phyloP scores from a whole-genome alignment of 53 echinoderm and acorn worm species.

The Actinopyga echinites region DNA sequence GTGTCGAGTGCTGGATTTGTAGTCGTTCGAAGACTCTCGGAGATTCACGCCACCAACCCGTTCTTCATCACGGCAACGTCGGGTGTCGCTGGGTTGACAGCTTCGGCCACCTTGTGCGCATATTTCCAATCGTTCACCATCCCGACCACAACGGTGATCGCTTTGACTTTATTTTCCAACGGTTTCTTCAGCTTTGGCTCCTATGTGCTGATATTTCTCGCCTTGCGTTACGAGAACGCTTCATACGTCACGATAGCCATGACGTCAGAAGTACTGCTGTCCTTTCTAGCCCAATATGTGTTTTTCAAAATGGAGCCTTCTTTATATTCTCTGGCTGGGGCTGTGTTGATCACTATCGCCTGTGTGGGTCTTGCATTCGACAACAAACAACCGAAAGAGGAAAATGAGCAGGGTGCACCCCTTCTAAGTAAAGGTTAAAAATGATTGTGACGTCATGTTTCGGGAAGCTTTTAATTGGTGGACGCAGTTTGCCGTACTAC shows the following conservation, averaged over 20 bases:
- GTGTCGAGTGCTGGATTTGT: not conserved
- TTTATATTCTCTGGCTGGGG: not conserved
- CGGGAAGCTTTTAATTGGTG: too few species aligned
- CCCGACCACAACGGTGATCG: not conserved
- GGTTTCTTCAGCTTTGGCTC: slow-evolving; percentile 10
- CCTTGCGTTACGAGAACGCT: not conserved
- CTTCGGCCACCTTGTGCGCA: not conserved
- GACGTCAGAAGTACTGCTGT: slow-evolving; percentile 17
- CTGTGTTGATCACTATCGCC: not conserved
- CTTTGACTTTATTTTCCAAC: not conserved
- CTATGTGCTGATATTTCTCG: not conserved
- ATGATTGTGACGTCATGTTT: too few species aligned
- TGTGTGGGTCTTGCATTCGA: not conserved
- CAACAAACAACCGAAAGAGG: too few species aligned
- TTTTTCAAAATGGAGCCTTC: not conserved
- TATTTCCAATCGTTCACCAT: not conserved
- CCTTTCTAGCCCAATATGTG: not conserved
- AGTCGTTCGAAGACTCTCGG: not conserved
- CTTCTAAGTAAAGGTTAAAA: too few species aligned
- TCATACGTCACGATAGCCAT: slow-evolving; percentile 23
- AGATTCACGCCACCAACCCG: not conserved
- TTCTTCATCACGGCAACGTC: not conserved
- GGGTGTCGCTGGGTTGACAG: not conserved
- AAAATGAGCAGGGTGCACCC: too few species aligned
- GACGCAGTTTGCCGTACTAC: too few species aligned